A percentile compares a stretch with the other conserved stretches of the same genome.
Conservation (phyloP, 1,140 invertebrate species). For the Danaus melanippus region DNA sequence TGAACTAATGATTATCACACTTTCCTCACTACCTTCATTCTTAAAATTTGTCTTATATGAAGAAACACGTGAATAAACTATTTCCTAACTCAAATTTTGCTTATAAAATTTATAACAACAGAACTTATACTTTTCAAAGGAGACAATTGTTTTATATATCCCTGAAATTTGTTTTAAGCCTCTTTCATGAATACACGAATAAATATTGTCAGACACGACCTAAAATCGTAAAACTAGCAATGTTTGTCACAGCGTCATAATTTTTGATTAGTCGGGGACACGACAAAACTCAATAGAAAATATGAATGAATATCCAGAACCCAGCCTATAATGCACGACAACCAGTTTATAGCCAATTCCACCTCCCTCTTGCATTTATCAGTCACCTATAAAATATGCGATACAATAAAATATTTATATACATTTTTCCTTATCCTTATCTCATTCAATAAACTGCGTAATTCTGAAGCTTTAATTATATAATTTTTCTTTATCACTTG, state of each 20-base stretch:
- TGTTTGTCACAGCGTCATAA: conserved; percentile 27
- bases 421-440: too few species aligned
- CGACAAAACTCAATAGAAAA: conserved; percentile 27
- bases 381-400: conserved; percentile 10
- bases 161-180: conserved; percentile 2
- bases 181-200: conserved; percentile 23
- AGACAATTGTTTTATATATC: conserved; percentile 9
- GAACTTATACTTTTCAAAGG: background rate
- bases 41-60: too few species aligned
- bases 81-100: too few species aligned
- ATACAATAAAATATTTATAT: background rate
- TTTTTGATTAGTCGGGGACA: conserved; percentile 30
- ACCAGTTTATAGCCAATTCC: conserved; percentile 9
- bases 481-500: too few species aligned
- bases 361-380: background rate
- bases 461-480: too few species aligned
- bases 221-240: conserved; percentile 31
- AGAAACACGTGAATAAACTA: too few species aligned
- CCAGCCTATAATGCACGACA: conserved; percentile 1
- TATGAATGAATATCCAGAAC: conserved; percentile 16
- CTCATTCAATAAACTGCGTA: too few species aligned
- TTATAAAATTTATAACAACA: background rate
- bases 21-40: too few species aligned
- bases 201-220: conserved; percentile 35
- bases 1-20: too few species aligned